Conservation (phyloP, 1,140 invertebrate genomes). For the Drosophila bocqueti region DNA sequence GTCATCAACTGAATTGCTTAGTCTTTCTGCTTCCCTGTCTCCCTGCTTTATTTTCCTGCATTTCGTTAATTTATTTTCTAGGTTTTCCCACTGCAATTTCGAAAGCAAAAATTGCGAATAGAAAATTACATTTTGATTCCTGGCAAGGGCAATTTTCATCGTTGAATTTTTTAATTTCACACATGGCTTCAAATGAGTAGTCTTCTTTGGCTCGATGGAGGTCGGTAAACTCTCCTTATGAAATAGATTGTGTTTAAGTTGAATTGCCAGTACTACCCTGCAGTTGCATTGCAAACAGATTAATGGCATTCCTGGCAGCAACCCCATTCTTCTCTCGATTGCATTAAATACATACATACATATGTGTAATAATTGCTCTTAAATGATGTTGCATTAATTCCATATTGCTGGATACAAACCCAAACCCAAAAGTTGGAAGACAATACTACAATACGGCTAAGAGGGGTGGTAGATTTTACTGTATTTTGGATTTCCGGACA, state of each 20-base stretch:
- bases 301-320: conserved; percentile 17
- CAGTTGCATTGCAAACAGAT: conserved; percentile 19
- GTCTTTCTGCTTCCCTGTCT: not conserved
- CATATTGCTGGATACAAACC: conserved; percentile 25
- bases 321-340: conserved; percentile 7
- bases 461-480: not conserved
- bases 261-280: not conserved
- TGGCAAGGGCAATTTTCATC: conserved; percentile 42
- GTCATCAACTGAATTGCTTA: conserved; percentile 34
- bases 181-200: conserved; percentile 54
- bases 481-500: conserved; percentile 51
- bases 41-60: conserved; percentile 33
- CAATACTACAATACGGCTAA: conserved; percentile 11
- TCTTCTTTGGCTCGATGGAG: not conserved
- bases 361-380: conserved; percentile 53
- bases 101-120: conserved; percentile 2
- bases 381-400: conserved; percentile 72
- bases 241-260: conserved; percentile 16
- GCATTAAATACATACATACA: conserved; percentile 12
- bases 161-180: conserved; percentile 73
- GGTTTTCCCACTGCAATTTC: conserved; percentile 22
- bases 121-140: conserved; percentile 43
- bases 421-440: conserved; percentile 29
- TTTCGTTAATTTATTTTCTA: conserved; percentile 48
- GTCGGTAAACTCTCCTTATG: conserved; percentile 13